Conservation (phyloP, 2,888 invertebrate species). For the Chymomyza procnemis region DNA sequence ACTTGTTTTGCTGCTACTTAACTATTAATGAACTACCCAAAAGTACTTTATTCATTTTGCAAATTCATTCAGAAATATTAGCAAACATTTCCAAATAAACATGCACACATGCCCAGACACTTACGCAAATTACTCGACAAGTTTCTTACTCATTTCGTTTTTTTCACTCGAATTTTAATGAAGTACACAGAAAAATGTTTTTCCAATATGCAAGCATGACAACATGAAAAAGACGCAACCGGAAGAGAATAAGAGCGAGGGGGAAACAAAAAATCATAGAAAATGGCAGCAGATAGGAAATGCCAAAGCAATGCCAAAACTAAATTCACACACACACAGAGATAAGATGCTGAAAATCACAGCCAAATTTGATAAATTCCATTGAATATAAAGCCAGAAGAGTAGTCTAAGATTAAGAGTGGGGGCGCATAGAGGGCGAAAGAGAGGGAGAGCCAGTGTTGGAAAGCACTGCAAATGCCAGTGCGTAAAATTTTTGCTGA, state of each 20-base stretch:
- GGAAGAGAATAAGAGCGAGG: conserved; percentile 7
- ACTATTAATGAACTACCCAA: not conserved
- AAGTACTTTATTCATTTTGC: conserved; percentile 31
- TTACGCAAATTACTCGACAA: conserved; percentile 44
- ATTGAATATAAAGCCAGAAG: conserved; percentile 18
- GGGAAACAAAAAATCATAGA: not conserved
- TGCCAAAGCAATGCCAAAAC: conserved; percentile 27
- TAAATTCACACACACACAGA: conserved; percentile 37
- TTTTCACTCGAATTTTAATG: not conserved
- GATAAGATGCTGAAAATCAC: conserved; percentile 47
- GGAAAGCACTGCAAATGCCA: conserved; percentile 55
- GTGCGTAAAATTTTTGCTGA: conserved; percentile 69
- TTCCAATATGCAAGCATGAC: not conserved
- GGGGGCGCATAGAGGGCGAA: not conserved
- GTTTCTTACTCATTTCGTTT: conserved; percentile 19
- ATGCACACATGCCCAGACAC: not conserved
- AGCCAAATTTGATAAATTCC: conserved; percentile 44
- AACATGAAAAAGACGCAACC: not conserved
- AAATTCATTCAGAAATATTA: conserved; percentile 64
- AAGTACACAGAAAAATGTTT: not conserved
- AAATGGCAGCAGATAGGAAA: conserved; percentile 7
- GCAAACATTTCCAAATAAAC: conserved; percentile 30
- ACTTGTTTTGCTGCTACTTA: not conserved
- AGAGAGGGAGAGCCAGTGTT: not conserved
- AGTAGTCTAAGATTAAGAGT: not conserved